Conservation (phyloP, 2,113 vertebrate genomes). For the Myotis lucifugus region DNA sequence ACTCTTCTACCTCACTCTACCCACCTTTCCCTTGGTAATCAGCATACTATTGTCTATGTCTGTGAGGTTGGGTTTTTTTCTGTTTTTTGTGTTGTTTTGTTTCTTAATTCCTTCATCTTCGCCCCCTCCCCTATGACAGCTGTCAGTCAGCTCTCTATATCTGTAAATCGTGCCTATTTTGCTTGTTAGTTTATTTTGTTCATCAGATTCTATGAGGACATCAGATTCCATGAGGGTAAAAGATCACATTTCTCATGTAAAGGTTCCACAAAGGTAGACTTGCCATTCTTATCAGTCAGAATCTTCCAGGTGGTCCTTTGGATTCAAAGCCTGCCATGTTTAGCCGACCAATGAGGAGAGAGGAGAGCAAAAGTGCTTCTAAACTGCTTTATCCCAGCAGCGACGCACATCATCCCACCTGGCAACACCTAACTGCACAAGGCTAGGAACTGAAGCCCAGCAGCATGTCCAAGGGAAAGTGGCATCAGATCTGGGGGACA, state of each 20-base stretch:
- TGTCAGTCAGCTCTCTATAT: not conserved
- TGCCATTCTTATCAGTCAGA: not conserved
- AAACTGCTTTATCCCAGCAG: not conserved
- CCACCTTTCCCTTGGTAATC: not conserved
- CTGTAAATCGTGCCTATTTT: not conserved
- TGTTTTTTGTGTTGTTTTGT: not conserved
- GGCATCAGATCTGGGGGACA: not conserved
- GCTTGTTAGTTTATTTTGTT: not conserved
- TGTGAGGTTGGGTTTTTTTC: not conserved
- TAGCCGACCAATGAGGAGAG: not conserved
- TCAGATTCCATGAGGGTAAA: not conserved
- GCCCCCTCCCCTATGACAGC: not conserved
- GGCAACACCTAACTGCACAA: not conserved
- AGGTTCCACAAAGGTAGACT: not conserved
- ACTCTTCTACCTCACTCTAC: not conserved
- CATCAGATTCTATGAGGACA: not conserved
- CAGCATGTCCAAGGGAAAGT: not conserved
- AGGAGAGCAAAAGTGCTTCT: not conserved
- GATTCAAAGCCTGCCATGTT: not conserved
- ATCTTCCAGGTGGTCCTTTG: not conserved
- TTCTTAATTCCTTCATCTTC: not conserved
- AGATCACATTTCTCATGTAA: not conserved
- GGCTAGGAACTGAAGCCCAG: not conserved
- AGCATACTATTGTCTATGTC: not conserved
- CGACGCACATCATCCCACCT: not conserved